Percentiles rank a stretch among this genome's conserved stretches.
These are phyloP conservation scores for Palythoa caribaeorum DNA, from an alignment of 92 coral and sea anemone species.

Conservation along the genomic window DNA sequence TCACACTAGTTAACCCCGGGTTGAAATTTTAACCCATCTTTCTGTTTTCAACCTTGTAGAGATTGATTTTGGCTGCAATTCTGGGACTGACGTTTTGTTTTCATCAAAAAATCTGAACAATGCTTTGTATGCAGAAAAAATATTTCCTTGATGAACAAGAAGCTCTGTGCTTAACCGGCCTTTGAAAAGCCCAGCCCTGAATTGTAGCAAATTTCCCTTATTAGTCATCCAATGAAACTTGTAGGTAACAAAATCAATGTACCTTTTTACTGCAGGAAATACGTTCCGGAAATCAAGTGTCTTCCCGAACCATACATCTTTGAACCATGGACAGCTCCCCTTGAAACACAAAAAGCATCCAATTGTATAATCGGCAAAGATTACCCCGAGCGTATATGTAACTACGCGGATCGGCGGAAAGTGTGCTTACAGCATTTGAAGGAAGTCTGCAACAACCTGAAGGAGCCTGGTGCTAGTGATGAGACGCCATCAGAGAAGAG, in stretches of 20 bases:
- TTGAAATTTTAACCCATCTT: too few species aligned
- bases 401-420: slow-evolving; percentile 74
- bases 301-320: slow-evolving; percentile 88
- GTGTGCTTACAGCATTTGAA: slow-evolving; percentile 73
- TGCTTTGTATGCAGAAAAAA: too few species aligned
- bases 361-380: slow-evolving; percentile 87
- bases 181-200: too few species aligned
- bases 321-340: slow-evolving; percentile 93
- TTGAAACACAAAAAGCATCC: slow-evolving; percentile 72
- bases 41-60: too few species aligned
- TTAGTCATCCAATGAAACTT: not conserved
- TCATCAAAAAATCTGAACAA: too few species aligned
- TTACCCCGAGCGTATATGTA: slow-evolving; percentile 81
- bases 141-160: too few species aligned
- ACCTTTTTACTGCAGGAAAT: slow-evolving; percentile 64
- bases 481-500: not conserved
- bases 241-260: not conserved
- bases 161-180: too few species aligned
- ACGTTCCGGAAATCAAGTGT: slow-evolving; percentile 85
- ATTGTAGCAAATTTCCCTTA: too few species aligned
- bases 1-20: too few species aligned
- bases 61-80: too few species aligned
- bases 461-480: slow-evolving; percentile 68
- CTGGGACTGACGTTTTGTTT: too few species aligned
- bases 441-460: slow-evolving; percentile 68